phyloP scores from a whole-genome alignment of 2,888 invertebrate species.

The Brenthis daphne region DNA sequence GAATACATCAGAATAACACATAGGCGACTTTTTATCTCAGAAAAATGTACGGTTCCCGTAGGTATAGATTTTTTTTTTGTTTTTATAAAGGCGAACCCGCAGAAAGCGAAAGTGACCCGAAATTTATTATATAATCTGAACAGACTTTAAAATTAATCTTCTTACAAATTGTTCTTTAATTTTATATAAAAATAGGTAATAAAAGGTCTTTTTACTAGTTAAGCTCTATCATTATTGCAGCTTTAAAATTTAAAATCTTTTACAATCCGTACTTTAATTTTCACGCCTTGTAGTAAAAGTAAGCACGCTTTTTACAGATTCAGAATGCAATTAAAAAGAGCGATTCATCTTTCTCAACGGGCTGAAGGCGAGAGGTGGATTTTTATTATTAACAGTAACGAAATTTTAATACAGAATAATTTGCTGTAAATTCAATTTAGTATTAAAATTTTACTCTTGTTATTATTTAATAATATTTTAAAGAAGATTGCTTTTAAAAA shows the following conservation, averaged over 20 bases:
- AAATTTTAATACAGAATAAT: conserved; percentile 9
- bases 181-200: background rate
- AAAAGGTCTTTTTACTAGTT: conserved; percentile 2
- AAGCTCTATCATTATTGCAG: conserved; percentile 2
- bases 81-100: too few relatives aligned
- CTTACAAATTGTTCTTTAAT: too few relatives aligned
- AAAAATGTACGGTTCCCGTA: too few relatives aligned
- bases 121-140: too few relatives aligned
- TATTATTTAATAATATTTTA: conserved; percentile 24
- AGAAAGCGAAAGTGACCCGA: too few relatives aligned
- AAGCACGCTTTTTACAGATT: conserved; percentile 20
- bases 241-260: conserved; percentile 14
- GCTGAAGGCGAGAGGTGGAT: conserved; percentile 12
- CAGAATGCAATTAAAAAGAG: conserved; percentile 19
- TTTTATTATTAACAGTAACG: conserved; percentile 18
- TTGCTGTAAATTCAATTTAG: conserved; percentile 16
- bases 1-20: too few relatives aligned
- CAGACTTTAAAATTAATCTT: too few relatives aligned
- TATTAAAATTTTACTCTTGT: conserved; percentile 23
- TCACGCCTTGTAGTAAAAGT: conserved; percentile 17
- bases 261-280: conserved; percentile 17
- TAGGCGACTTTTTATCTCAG: too few relatives aligned
- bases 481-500: too few relatives aligned
- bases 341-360: conserved; percentile 20
- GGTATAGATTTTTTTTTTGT: too few relatives aligned